phyloP scores from a whole-genome alignment of 1,140 invertebrate species.

The Papilio polyxenes region DNA sequence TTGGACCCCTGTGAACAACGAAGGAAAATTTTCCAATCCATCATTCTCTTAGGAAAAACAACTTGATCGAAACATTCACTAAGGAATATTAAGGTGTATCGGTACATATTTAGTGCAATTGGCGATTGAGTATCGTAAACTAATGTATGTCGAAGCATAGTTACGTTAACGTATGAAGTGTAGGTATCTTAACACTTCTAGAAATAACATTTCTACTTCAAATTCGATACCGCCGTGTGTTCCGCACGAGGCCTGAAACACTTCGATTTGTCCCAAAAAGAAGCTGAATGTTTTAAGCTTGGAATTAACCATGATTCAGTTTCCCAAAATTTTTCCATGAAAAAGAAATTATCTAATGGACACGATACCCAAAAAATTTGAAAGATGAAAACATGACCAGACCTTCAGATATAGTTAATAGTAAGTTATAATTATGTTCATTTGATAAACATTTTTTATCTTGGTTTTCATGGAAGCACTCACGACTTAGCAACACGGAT shows the following conservation, averaged over 20 bases:
- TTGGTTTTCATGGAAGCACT: background rate
- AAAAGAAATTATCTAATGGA: too few species aligned
- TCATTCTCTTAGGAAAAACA: too few species aligned
- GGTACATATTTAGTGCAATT: too few species aligned
- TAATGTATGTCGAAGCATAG: background rate
- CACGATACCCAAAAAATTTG: too few species aligned
- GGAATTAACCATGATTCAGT: background rate
- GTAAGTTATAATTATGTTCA: background rate
- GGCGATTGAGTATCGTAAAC: background rate
- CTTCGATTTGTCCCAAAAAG: background rate
- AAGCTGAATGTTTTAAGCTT: background rate
- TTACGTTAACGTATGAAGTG: background rate
- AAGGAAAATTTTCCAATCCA: too few species aligned
- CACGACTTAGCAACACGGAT: background rate
- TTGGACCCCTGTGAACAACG: too few species aligned
- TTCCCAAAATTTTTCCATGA: too few species aligned
- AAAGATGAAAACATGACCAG: background rate
- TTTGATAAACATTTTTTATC: background rate
- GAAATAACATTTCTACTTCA: background rate
- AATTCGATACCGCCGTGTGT: background rate
- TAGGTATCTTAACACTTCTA: slow-evolving; percentile 4
- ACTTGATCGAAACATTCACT: too few species aligned
- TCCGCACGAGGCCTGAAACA: background rate
- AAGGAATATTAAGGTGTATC: too few species aligned
- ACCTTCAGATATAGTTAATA: background rate